Evolutionary conservation across 2,113 vertebrate genomes (phyloP), one percentile per base, ranked within the genome.

Genomic region (Odocoileus hemionus): DNA sequence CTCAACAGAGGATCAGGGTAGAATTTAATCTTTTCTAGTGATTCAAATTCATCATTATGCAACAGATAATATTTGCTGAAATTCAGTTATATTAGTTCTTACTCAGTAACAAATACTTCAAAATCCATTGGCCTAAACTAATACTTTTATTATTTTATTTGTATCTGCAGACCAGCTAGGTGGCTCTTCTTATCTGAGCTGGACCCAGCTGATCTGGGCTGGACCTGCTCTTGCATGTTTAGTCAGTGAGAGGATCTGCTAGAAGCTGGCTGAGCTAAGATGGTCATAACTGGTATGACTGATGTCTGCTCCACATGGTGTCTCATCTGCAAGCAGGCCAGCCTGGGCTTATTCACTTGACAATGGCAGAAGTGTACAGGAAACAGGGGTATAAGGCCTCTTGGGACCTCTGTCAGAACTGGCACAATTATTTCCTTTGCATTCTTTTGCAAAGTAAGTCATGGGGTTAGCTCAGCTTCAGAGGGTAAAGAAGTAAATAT

Each of bases 21-120:
- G 45, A 84, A 93, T 74, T 95, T 89, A 61, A 52, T 76, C 30
- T 86, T 94, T 85, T n/a, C 52, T 13, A 11, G 23, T 96, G 17
- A 79, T 79, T 54, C 36, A 92, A 70, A 21, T 76, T 95, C 17
- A 50, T 61, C 61, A n/a, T 70, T 80, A 58, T 58, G 14, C 9
- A 90, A 86, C 11, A 88, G 21, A 13, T 96, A 86, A 76, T 86
- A 94, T 88, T 86, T 94, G 2, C 47, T 93, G 8, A 93, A 95
- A 50, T 96, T 43, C 6, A 64, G 67, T 74, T 85, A n/a, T 2
- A 60, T 64, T 80, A 45, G 4, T 83, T 87, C 57, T 90, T 88
- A 45, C 16, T 76, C 86, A 13, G 6, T 88, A 87, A 74, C 28
- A 95, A 84, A 84, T 3, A 86, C 8, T 16, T 4, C 1, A 47